Base-by-base conservation (phyloP, 2,797 vertebrate genomes). In the Pristis pectinata region DNA sequence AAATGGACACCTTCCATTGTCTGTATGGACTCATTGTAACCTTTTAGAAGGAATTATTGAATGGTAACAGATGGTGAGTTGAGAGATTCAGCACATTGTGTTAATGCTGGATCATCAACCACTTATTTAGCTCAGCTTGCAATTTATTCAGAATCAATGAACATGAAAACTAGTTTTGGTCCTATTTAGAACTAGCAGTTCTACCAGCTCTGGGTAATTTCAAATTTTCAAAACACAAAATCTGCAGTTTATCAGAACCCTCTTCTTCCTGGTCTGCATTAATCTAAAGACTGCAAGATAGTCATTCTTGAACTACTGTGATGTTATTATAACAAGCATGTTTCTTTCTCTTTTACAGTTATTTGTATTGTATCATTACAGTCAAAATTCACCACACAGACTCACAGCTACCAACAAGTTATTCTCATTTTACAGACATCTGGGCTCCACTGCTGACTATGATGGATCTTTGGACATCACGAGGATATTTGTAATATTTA, bases 71-170 rank as follows among this genome's bases (percentile, higher is more conserved):
- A 94, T 94, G 92, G 92, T 74, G 92, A 15, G 44, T 24, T 74
- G 70, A 94, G 70, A 74, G 44, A 74, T 49, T 49, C 9, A 15
- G 41, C 44, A 30, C 70, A 74, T 37, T 44, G 17, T 76, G 70
- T 94, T 94, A 93, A 56, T 94, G 72, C 92, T 94, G 92, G 72
- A 76, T 94, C 92, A 94, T 76, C 72, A 94, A 76, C 44, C 70
- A 76, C 30, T 94, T 56, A 72, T 93, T 93, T 93, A 30, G 92
- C 92, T 49, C 74, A 53, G 92, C 22, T 15, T 93, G 92, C 92
- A 93, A 53, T 93, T 93, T 93, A 94, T 49, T 94, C 92, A 53
- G 70, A 49, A 19, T 56, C 92, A 94, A 11, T 94, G 30, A 94
- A 22, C 72, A 34, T 15, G 34, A n/a, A 70, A 94, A 19, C 24